Evolutionary conservation across 2,888 invertebrate genomes (phyloP).

Genomic region (Sminthurinus aureus): DNA sequence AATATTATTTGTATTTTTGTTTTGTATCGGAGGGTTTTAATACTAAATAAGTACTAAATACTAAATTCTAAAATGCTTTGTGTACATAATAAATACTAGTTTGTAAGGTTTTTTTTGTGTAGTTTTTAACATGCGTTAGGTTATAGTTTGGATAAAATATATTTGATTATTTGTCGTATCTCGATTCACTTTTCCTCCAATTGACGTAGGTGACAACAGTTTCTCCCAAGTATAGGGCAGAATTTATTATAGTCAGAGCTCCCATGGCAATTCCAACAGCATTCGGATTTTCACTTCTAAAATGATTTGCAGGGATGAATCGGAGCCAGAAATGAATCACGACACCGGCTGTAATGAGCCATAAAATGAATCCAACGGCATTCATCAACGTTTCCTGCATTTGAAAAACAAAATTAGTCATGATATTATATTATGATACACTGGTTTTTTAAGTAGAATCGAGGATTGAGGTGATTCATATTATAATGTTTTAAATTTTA

Average conservation of each 20-base stretch:
- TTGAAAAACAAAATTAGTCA: neutral
- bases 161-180: slow-evolving; percentile 11
- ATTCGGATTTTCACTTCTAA: slow-evolving; percentile 75
- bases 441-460: neutral
- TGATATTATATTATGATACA: neutral
- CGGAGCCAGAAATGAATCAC: slow-evolving; percentile 90
- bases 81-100: neutral
- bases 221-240: slow-evolving; percentile 81
- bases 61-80: neutral
- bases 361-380: slow-evolving; percentile 82
- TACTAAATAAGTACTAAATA: too few relatives aligned
- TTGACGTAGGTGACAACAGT: slow-evolving; percentile 79
- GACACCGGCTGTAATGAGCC: slow-evolving; percentile 84
- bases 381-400: slow-evolving; percentile 87
- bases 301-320: slow-evolving; percentile 78
- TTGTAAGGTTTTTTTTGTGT: neutral
- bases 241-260: slow-evolving; percentile 79
- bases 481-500: neutral
- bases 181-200: slow-evolving; percentile 62
- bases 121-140: too few relatives aligned
- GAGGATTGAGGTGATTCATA: neutral
- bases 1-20: too few relatives aligned
- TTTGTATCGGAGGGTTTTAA: too few relatives aligned
- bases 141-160: neutral
- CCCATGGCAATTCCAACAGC: slow-evolving; percentile 85